phyloP scores from a whole-genome alignment of 2,888 invertebrate genomes.

The Chirona hameri region DNA sequence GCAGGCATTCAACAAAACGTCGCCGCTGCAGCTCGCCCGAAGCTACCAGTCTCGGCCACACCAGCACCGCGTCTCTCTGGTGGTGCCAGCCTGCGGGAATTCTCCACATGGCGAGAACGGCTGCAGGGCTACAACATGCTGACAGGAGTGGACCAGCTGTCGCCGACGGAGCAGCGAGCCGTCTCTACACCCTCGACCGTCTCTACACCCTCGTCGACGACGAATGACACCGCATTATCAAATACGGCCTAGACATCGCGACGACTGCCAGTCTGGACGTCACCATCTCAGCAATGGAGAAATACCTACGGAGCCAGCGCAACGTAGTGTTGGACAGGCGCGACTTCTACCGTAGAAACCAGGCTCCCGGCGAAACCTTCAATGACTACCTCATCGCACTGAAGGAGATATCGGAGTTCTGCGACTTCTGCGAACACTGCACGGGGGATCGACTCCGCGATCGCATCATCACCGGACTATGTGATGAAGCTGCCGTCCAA shows the following conservation, averaged over 20 bases:
- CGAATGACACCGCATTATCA: no score
- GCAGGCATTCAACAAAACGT: no score
- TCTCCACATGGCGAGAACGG: neutral
- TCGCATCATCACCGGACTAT: neutral
- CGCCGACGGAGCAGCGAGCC: no score
- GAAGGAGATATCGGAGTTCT: neutral
- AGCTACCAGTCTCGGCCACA: neutral
- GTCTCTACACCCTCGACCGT: no score
- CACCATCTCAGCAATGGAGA: no score
- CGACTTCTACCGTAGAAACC: neutral
- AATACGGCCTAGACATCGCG: no score
- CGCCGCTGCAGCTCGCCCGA: neutral
- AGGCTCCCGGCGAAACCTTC: neutral
- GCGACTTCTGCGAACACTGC: neutral
- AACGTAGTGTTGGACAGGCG: no score
- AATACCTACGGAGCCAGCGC: no score
- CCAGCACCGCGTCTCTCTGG: neutral
- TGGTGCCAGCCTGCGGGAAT: neutral
- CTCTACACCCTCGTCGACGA: no score
- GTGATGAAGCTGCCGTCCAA: neutral
- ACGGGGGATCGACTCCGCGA: neutral
- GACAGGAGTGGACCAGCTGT: no score
- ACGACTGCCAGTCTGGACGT: no score
- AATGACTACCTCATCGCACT: neutral
- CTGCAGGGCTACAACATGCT: neutral